Conservation (phyloP, 2,888 invertebrate species). For the Nyleta sp. region DNA sequence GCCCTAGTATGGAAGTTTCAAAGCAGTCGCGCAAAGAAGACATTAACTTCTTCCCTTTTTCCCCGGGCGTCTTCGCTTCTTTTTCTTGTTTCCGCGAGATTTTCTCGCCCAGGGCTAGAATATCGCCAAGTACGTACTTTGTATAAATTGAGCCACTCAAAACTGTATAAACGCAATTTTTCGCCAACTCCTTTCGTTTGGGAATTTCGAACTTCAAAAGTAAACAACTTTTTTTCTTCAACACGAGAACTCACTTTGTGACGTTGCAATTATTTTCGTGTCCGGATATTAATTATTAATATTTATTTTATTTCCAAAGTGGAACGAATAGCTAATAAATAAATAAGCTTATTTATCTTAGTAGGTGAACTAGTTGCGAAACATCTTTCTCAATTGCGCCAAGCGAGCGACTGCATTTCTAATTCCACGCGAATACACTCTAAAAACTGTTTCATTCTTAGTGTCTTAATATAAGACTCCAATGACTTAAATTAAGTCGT, state of each 20-base stretch:
- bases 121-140: constrained; percentile 54
- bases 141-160: constrained; percentile 53
- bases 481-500: no score
- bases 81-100: constrained; percentile 24
- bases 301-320: constrained; percentile 39
- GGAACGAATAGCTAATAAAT: constrained; percentile 40
- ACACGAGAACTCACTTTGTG: background rate
- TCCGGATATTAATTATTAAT: constrained; percentile 27
- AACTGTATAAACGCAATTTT: constrained; percentile 51
- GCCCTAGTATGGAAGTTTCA: constrained; percentile 36
- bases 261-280: background rate
- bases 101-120: constrained; percentile 36
- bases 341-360: constrained; percentile 47
- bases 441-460: no score
- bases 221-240: background rate
- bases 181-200: constrained; percentile 14
- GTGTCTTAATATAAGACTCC: no score
- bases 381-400: constrained; percentile 24
- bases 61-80: constrained; percentile 15
- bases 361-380: constrained; percentile 49
- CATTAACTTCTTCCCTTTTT: constrained; percentile 50
- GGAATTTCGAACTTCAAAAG: background rate
- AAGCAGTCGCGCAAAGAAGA: constrained; percentile 51
- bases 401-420: no score
- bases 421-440: constrained; percentile 18